A percentile compares a stretch with the other conserved stretches of the same genome.
Evolutionary conservation across 2,888 invertebrate genomes (phyloP).

Genomic region (Parnassius smintheus): DNA sequence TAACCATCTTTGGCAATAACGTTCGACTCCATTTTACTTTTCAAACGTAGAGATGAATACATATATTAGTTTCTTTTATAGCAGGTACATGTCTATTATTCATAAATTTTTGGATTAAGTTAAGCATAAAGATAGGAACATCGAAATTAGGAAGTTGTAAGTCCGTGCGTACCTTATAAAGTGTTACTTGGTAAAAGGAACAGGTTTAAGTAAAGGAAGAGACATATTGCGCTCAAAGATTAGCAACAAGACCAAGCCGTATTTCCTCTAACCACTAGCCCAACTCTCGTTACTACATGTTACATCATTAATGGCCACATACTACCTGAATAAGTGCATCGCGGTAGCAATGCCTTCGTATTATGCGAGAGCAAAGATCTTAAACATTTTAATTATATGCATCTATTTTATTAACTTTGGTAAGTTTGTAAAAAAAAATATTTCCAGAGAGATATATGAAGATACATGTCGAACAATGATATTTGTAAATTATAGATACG

Average conservation of each 20-base stretch:
- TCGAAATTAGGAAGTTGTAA: slow-evolving; percentile 16
- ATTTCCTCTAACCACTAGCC: slow-evolving; percentile 19
- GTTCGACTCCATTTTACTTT: too few species aligned
- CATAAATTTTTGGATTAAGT: slow-evolving; percentile 3
- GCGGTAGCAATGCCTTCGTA: slow-evolving; percentile 19
- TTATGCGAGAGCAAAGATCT: slow-evolving; percentile 19
- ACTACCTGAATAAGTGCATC: slow-evolving; percentile 25
- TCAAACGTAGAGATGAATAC: too few species aligned
- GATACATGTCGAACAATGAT: too few species aligned
- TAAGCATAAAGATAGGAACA: slow-evolving; percentile 14
- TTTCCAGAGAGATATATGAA: too few species aligned
- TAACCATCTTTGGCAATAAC: too few species aligned
- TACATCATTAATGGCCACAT: slow-evolving; percentile 25
- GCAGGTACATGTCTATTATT: not conserved
- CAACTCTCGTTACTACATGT: slow-evolving; percentile 21
- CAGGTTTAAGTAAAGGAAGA: slow-evolving; percentile 12
- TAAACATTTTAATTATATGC: too few species aligned
- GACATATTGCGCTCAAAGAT: slow-evolving; percentile 13
- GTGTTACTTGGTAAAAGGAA: slow-evolving; percentile 20
- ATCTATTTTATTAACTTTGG: too few species aligned
- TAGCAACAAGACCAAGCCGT: slow-evolving; percentile 19
- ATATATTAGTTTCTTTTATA: not conserved
- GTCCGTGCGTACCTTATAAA: slow-evolving; percentile 20
- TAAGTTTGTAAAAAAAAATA: too few species aligned
- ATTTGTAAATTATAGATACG: too few species aligned